Conservation (phyloP, 2,797 vertebrate genomes). For the Phaenicophaeus curvirostris region DNA sequence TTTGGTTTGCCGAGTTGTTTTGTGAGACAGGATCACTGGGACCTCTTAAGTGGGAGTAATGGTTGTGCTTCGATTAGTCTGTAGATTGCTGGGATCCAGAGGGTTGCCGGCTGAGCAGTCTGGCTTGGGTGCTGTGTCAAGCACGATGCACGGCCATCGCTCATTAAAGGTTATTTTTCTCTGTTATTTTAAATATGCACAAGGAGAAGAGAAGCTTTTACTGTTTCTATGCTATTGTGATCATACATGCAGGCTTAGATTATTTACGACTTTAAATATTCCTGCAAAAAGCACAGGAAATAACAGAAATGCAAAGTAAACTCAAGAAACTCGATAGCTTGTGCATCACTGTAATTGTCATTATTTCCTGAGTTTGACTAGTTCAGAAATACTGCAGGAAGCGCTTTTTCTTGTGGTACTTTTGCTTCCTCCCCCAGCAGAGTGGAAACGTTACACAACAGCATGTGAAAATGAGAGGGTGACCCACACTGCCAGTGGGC, state of each 20-base stretch:
- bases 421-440: conserved; percentile 35
- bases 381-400: conserved; percentile 51
- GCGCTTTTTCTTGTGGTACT: conserved; percentile 33
- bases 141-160: rapidly evolving
- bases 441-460: neutral
- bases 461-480: conserved; percentile 41
- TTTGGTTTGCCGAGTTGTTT: neutral
- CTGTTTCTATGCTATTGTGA: neutral
- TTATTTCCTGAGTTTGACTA: conserved; percentile 43
- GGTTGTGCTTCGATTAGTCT: neutral
- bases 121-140: rapidly evolving
- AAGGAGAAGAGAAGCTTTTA: neutral
- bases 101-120: neutral
- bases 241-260: neutral
- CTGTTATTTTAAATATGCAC: neutral
- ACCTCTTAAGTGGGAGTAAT: neutral
- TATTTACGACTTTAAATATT: neutral
- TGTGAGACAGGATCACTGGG: neutral
- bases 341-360: conserved; percentile 3
- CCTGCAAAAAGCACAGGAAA: conserved; percentile 14
- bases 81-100: neutral
- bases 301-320: neutral
- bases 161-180: neutral
- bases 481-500: rapidly evolving
- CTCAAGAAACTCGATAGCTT: neutral